Percentiles rank a stretch among this genome's conserved stretches.
phyloP scores from a whole-genome alignment of 2,888 invertebrate genomes.

The Pantelozetes paolii region DNA sequence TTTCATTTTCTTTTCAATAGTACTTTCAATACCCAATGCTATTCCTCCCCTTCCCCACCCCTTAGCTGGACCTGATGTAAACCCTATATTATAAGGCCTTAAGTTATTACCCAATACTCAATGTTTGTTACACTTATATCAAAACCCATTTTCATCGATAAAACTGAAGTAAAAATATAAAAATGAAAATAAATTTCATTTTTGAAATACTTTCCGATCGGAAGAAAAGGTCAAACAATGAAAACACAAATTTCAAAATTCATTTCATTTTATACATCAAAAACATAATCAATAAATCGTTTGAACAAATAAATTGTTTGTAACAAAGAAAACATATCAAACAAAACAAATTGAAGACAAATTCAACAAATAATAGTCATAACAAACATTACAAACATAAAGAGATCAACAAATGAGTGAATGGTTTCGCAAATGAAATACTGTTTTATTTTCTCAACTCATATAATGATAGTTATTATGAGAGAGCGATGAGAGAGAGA shows the following conservation, averaged over 20 bases:
- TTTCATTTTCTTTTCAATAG: too few species aligned
- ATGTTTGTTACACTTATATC: too few species aligned
- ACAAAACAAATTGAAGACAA: constrained; percentile 7
- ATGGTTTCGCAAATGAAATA: not conserved
- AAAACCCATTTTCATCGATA: too few species aligned
- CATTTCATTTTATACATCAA: not conserved
- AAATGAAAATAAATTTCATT: too few species aligned
- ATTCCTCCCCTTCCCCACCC: too few species aligned
- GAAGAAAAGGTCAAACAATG: not conserved
- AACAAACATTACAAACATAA: not conserved
- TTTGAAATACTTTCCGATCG: too few species aligned
- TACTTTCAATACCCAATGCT: too few species aligned
- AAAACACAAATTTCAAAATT: not conserved
- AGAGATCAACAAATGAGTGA: not conserved
- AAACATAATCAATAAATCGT: not conserved
- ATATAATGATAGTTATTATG: not conserved
- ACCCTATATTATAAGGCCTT: too few species aligned
- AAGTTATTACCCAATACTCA: too few species aligned
- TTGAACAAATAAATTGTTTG: not conserved
- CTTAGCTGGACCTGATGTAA: too few species aligned
- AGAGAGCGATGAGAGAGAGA: too few species aligned
- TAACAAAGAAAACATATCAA: not conserved
- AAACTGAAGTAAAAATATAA: too few species aligned
- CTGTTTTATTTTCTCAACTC: not conserved
- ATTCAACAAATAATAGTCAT: constrained; percentile 13